A percentile compares a stretch with the other conserved stretches of the same genome.
These are phyloP conservation scores for Tetrapedia diversipes DNA, from an alignment of 2,888 invertebrate genomes.

Conservation along the genomic window DNA sequence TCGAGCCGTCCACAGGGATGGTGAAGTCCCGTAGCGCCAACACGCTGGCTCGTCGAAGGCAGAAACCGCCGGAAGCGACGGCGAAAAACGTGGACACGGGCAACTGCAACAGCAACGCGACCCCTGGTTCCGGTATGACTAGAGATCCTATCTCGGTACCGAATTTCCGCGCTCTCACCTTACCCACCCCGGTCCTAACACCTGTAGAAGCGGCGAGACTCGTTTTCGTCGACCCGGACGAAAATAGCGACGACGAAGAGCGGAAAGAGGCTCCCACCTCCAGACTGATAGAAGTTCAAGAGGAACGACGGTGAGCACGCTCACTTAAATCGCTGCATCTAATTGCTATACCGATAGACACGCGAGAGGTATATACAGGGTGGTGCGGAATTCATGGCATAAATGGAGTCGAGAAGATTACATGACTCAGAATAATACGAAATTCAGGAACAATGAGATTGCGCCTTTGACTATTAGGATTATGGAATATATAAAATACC, in stretches of 20 bases:
- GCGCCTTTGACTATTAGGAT: too few species aligned
- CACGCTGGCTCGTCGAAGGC: constrained; percentile 80
- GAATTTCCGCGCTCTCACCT: constrained; percentile 87
- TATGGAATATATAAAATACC: too few species aligned
- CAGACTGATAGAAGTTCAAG: constrained; percentile 80
- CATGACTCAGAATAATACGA: too few species aligned
- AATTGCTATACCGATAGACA: constrained; percentile 2
- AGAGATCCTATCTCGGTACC: constrained; percentile 90
- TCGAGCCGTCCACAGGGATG: constrained; percentile 81
- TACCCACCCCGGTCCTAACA: constrained; percentile 87
- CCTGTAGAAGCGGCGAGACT: constrained; percentile 88
- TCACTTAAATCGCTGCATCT: background rate
- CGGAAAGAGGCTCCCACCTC: constrained; percentile 78
- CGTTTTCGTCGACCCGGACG: constrained; percentile 88
- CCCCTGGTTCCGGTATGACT: constrained; percentile 81
- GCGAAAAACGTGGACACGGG: constrained; percentile 79
- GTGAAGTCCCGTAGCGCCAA: constrained; percentile 83
- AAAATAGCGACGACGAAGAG: constrained; percentile 84
- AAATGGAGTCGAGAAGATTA: too few species aligned
- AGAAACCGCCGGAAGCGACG: constrained; percentile 71
- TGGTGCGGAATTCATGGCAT: too few species aligned
- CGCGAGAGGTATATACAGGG: too few species aligned
- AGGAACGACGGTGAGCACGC: constrained; percentile 74
- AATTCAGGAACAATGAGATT: too few species aligned
- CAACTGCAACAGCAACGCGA: constrained; percentile 72